Conservation (phyloP, 2,888 invertebrate species). For the Eumerus sabulonum region DNA sequence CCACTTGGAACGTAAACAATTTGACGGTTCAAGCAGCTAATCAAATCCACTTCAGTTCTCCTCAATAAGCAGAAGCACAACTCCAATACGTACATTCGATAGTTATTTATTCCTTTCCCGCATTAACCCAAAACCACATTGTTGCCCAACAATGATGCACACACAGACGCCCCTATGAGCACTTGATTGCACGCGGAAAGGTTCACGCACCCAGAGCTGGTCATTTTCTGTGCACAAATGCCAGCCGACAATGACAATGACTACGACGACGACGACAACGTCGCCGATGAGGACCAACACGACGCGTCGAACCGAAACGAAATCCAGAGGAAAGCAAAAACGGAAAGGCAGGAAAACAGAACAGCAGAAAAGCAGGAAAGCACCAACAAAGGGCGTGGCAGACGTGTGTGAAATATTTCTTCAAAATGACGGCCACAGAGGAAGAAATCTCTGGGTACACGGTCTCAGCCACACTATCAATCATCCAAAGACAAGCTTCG, state of each 20-base stretch:
- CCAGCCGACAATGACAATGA: background rate
- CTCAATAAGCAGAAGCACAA: too few relatives aligned
- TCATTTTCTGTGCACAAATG: slow-evolving; percentile 32
- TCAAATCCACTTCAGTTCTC: too few relatives aligned
- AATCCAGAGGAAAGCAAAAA: background rate
- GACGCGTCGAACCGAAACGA: background rate
- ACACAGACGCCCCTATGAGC: too few relatives aligned
- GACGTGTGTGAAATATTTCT: slow-evolving; percentile 55
- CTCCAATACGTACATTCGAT: too few relatives aligned
- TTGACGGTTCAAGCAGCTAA: too few relatives aligned
- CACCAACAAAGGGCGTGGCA: slow-evolving; percentile 58
- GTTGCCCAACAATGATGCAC: too few relatives aligned
- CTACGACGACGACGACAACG: background rate
- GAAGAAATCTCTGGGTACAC: slow-evolving; percentile 7
- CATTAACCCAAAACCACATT: too few relatives aligned
- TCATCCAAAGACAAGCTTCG: slow-evolving; percentile 34
- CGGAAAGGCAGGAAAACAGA: background rate
- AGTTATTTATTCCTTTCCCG: too few relatives aligned
- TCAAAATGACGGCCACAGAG: slow-evolving; percentile 59
- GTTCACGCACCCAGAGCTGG: slow-evolving; percentile 28
- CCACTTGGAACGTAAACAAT: too few relatives aligned
- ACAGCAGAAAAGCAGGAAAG: slow-evolving; percentile 27
- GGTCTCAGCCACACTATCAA: slow-evolving; percentile 37
- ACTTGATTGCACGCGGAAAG: background rate
- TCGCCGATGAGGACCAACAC: background rate